phyloP scores from a whole-genome alignment of 2,888 invertebrate species.

The Nymphalis c-album region DNA sequence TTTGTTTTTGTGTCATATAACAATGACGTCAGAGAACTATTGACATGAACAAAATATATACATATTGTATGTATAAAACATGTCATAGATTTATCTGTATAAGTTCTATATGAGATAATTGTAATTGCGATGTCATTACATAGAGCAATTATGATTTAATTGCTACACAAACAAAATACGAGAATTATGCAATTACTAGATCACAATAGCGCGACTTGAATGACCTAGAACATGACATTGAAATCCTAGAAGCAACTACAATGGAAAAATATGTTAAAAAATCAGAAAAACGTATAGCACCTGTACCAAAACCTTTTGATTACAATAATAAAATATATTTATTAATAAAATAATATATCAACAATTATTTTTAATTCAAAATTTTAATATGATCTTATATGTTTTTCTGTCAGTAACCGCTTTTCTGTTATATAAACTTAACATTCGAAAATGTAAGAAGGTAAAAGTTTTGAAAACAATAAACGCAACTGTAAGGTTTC shows the following conservation, averaged over 20 bases:
- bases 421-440: no score
- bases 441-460: no score
- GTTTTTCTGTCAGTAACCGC: no score
- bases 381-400: no score
- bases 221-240: constrained; percentile 10
- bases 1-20: no score
- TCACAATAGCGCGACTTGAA: constrained; percentile 18
- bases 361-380: no score
- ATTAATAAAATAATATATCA: no score
- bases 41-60: no score
- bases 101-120: background rate
- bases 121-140: constrained; percentile 20
- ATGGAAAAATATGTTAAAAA: background rate
- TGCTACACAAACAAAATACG: constrained; percentile 21
- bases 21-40: no score
- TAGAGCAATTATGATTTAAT: constrained; percentile 8
- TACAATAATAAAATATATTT: no score
- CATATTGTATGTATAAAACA: no score
- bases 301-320: no score
- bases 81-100: background rate
- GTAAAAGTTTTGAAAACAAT: background rate
- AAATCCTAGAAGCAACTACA: background rate
- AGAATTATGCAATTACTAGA: constrained; percentile 21
- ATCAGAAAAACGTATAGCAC: background rate
- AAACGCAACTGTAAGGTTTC: background rate